A percentile compares a stretch with the other conserved stretches of the same genome.
phyloP scores from a whole-genome alignment of 1,140 invertebrate genomes.

The Chionoecetes opilio region DNA sequence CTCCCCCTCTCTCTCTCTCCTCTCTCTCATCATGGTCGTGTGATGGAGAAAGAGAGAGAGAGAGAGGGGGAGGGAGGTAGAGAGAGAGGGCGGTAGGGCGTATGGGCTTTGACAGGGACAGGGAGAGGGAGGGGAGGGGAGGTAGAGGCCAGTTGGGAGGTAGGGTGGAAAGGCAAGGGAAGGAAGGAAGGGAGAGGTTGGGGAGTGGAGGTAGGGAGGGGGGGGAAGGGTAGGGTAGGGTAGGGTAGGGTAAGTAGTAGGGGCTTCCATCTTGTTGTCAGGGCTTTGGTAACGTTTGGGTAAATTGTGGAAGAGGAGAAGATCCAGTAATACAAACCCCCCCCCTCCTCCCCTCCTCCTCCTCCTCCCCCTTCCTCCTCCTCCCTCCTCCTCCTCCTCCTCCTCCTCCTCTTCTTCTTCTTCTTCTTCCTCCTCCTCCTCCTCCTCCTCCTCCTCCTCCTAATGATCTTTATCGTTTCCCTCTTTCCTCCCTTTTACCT shows the following conservation, averaged over 20 bases:
- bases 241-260: too few relatives aligned
- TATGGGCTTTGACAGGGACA: background rate
- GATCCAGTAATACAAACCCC: conserved; percentile 21
- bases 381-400: background rate
- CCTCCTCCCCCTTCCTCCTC: conserved; percentile 6
- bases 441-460: background rate
- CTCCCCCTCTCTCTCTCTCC: conserved; percentile 23
- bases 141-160: conserved; percentile 17
- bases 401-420: background rate
- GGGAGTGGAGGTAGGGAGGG: background rate
- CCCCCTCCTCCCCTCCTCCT: too few relatives aligned
- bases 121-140: conserved; percentile 44
- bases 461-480: background rate
- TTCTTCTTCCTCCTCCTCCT: background rate
- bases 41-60: conserved; percentile 52
- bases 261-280: conserved; percentile 60
- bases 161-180: background rate
- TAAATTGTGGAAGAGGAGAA: conserved; percentile 47
- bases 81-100: background rate
- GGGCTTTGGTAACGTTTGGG: conserved; percentile 58
- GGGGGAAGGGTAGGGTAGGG: background rate
- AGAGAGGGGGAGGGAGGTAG: background rate
- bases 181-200: too few relatives aligned
- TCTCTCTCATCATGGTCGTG: conserved; percentile 65
- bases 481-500: background rate